These are phyloP conservation scores for Sceliomorpha sp. DNA, from an alignment of 2,888 invertebrate genomes.

Conservation along the genomic window DNA sequence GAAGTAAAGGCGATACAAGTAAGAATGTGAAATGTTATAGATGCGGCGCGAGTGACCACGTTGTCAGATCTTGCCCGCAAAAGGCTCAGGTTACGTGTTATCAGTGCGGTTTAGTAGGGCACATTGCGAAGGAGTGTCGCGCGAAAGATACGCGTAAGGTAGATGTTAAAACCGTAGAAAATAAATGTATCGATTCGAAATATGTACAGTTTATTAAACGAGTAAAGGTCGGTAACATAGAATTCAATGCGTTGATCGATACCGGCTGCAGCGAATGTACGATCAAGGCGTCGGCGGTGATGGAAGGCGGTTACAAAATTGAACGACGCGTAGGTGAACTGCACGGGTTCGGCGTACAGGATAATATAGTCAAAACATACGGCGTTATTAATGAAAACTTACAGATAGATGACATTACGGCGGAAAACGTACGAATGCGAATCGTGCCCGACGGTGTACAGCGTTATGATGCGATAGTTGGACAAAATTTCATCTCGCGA, in stretches of 20 bases:
- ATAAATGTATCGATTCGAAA: too few relatives aligned
- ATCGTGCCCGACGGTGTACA: conserved; percentile 25
- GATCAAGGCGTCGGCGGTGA: conserved; percentile 5
- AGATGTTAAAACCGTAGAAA: too few relatives aligned
- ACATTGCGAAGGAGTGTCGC: too few relatives aligned
- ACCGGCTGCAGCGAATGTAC: conserved; percentile 17
- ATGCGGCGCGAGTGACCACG: too few relatives aligned
- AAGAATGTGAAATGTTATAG: too few relatives aligned
- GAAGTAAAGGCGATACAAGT: too few relatives aligned
- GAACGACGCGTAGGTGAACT: conserved; percentile 4
- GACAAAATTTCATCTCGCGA: conserved; percentile 9
- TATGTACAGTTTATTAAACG: conserved; percentile 12
- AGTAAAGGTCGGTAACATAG: conserved; percentile 1
- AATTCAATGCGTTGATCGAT: conserved; percentile 9
- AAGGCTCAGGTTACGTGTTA: too few relatives aligned
- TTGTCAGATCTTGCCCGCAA: too few relatives aligned
- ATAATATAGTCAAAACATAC: conserved; percentile 33
- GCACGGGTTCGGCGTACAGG: neutral
- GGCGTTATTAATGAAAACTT: conserved; percentile 32
- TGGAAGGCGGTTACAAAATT: conserved; percentile 1
- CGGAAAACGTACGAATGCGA: conserved; percentile 32
- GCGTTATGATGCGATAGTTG: conserved; percentile 12
- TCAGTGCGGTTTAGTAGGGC: too few relatives aligned
- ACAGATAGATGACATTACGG: conserved; percentile 43
- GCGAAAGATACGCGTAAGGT: too few relatives aligned